phyloP scores from a whole-genome alignment of 1,140 invertebrate genomes.

The Hydropsyche tenuis region DNA sequence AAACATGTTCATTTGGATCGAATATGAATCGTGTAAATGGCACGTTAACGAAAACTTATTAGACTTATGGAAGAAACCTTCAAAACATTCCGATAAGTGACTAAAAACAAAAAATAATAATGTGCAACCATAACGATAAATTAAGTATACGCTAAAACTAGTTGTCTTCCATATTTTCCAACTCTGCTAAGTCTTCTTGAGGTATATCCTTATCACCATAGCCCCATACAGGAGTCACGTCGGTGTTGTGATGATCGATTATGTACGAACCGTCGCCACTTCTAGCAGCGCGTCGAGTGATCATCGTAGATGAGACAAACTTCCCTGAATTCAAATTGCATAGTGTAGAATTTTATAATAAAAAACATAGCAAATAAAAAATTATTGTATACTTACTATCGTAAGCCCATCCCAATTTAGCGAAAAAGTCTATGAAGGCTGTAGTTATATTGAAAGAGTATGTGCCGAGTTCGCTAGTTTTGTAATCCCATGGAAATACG shows the following conservation, averaged over 20 bases:
- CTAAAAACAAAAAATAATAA: too few relatives aligned
- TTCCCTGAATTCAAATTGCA: constrained; percentile 59
- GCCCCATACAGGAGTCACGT: constrained; percentile 61
- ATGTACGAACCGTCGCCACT: constrained; percentile 69
- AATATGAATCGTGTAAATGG: too few relatives aligned
- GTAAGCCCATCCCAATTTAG: constrained; percentile 76
- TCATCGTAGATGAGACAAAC: constrained; percentile 69
- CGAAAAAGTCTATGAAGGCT: constrained; percentile 75
- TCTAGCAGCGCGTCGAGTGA: constrained; percentile 66
- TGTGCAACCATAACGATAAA: too few relatives aligned
- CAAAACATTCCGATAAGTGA: too few relatives aligned
- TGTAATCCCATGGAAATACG: constrained; percentile 89
- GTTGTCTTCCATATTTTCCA: constrained; percentile 57
- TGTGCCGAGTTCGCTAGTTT: constrained; percentile 79
- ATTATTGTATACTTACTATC: constrained; percentile 65
- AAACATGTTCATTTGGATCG: too few relatives aligned
- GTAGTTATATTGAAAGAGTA: constrained; percentile 73
- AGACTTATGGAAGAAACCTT: too few relatives aligned
- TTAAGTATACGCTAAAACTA: too few relatives aligned
- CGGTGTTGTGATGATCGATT: constrained; percentile 47
- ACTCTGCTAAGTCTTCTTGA: constrained; percentile 61
- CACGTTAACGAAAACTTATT: too few relatives aligned
- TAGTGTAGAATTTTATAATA: constrained; percentile 1
- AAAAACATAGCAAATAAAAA: neutral
- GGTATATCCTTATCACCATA: constrained; percentile 66